Evolutionary conservation across 2,888 invertebrate genomes (phyloP), one percentile per base, ranked within the genome.

Genomic region (Diaphora mendica): DNA sequence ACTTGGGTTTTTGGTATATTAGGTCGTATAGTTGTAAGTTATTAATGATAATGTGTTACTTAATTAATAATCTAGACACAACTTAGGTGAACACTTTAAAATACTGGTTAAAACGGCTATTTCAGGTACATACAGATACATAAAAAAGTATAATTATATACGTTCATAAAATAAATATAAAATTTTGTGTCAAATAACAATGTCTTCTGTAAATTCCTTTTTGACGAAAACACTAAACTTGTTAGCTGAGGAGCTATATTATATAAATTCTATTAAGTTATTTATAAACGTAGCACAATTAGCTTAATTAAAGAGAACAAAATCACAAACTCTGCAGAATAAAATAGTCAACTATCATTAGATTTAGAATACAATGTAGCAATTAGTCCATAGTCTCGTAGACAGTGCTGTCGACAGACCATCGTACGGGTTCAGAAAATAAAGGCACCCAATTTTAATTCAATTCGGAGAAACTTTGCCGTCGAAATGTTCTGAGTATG

Each of bases 41-140:
- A 51, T 23, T 51, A 23, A 51, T 23, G 4, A 51, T 17, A 51
- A 55, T n/a, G 3, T 55, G 7, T 51, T 7, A 23, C 51, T 51
- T n/a, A 9, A 51, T n/a, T 9, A n/a, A n/a, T 23, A 51, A 51
- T 51, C 23, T 51, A 51, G 23, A 20, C 1, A 39, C 0, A 1
- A 39, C 39, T 39, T 39, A 39, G 39, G 7, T 73, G 71, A 67
- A 73, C 26, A 77, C 74, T 79, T 64, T 42, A n/a, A n/a, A n/a
- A n/a, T n/a, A 33, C 71, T 33, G 23, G 48, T 64, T 35, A 23
- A 8, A 55, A 23, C n/a, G 8, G n/a, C 51, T n/a, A n/a, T 23
- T 55, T n/a, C 9, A 23, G 1, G 9, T 23, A 23, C n/a, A n/a
- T n/a, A n/a, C n/a, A n/a, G n/a, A n/a, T n/a, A 23, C n/a, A 55